A percentile compares a stretch with the other conserved stretches of the same genome.
phyloP scores from a whole-genome alignment of 2,113 vertebrate genomes.

The Xiphorhynchus elegans region DNA sequence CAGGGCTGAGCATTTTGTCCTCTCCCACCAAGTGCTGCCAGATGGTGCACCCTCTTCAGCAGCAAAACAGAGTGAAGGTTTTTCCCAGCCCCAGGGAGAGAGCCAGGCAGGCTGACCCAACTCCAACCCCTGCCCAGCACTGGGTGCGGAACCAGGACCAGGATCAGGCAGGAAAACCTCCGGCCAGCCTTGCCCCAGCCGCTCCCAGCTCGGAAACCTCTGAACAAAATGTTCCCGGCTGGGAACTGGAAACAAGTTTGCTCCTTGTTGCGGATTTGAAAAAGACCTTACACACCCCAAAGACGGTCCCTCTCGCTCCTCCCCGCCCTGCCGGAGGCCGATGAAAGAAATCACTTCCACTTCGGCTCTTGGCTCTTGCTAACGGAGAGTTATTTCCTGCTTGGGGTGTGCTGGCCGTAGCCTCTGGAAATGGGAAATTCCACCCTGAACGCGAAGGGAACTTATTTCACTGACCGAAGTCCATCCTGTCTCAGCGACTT shows the following conservation, averaged over 20 bases:
- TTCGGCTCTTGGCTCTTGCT: background rate
- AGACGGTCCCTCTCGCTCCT: background rate
- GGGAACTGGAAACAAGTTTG: background rate
- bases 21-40: background rate
- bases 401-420: background rate
- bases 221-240: constrained; percentile 35
- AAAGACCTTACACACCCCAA: background rate
- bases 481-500: background rate
- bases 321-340: background rate
- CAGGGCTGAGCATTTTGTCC: background rate
- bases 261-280: background rate
- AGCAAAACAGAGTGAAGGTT: background rate
- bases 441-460: background rate
- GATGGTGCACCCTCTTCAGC: background rate
- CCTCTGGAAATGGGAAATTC: constrained; percentile 55
- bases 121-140: background rate
- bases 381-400: constrained; percentile 38
- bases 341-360: constrained; percentile 25
- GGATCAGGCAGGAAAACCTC: background rate
- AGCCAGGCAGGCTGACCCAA: background rate
- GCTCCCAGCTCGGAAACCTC: background rate
- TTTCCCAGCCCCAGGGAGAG: background rate
- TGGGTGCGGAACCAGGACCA: background rate
- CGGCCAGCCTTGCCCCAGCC: background rate
- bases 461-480: background rate